Conservation (phyloP, 2,113 vertebrate genomes). For the Bambusicola thoracicus region DNA sequence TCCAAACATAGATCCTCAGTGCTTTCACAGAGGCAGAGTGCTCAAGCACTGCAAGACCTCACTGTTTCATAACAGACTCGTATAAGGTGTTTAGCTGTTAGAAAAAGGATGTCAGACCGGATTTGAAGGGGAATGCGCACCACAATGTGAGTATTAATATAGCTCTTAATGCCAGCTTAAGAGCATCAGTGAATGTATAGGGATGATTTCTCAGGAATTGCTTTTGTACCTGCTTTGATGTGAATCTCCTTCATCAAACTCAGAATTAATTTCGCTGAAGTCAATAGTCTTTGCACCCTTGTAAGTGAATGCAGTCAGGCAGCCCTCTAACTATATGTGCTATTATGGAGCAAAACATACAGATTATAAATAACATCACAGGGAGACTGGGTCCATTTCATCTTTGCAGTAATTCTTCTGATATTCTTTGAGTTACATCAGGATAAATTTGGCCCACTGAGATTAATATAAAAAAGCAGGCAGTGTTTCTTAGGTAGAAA, state of each 20-base stretch:
- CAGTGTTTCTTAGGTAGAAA: conserved; percentile 53
- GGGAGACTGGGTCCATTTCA: conserved; percentile 32
- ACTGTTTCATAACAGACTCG: not conserved
- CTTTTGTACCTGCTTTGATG: conserved; percentile 48
- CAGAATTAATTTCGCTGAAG: conserved; percentile 55
- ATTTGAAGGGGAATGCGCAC: not conserved
- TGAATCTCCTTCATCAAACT: conserved; percentile 56
- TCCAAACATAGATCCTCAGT: not conserved
- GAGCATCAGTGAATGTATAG: not conserved
- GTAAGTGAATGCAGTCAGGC: conserved; percentile 39
- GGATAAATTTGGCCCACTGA: conserved; percentile 62
- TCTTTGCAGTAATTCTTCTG: conserved; percentile 59
- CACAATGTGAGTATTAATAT: not conserved
- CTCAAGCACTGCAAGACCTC: not conserved
- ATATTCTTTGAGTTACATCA: conserved; percentile 49
- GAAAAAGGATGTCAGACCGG: not conserved
- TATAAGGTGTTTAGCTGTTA: not conserved
- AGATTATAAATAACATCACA: conserved; percentile 73
- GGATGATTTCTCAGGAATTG: conserved; percentile 25
- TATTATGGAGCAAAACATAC: conserved; percentile 57
- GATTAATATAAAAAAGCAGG: conserved; percentile 43
- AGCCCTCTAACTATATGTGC: conserved; percentile 18
- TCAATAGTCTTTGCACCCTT: conserved; percentile 16
- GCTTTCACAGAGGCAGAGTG: not conserved
- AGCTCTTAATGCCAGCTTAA: conserved; percentile 35